Conservation (phyloP, 2,797 vertebrate species). For the Vireo griseus region DNA sequence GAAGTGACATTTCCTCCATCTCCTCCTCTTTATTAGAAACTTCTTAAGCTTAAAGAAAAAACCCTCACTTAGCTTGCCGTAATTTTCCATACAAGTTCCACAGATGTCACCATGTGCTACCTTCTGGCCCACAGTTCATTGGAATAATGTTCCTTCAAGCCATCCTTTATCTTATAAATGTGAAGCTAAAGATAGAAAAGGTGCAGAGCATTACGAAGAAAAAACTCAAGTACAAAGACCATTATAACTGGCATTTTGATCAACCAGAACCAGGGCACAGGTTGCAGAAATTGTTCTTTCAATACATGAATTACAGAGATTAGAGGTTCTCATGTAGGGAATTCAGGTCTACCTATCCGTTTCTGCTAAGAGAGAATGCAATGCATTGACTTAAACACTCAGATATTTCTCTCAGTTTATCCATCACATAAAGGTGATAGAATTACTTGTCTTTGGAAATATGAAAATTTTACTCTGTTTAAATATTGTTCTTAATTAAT, state of each 20-base stretch:
- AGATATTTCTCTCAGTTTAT: neutral
- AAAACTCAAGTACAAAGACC: slow-evolving; percentile 81
- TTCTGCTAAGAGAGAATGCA: neutral
- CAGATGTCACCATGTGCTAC: slow-evolving; percentile 82
- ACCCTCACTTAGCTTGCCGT: slow-evolving; percentile 77
- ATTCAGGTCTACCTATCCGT: slow-evolving; percentile 76
- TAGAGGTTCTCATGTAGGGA: slow-evolving; percentile 70
- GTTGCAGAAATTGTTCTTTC: slow-evolving; percentile 82
- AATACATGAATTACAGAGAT: slow-evolving; percentile 67
- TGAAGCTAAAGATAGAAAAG: slow-evolving; percentile 87
- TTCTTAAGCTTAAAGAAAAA: neutral
- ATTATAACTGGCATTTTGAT: slow-evolving; percentile 82
- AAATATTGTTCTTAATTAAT: neutral
- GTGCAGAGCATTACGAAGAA: slow-evolving; percentile 83
- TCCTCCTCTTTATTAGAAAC: neutral
- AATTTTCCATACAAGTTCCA: slow-evolving; percentile 82
- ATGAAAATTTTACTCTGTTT: neutral
- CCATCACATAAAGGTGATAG: neutral
- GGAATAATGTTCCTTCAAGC: slow-evolving; percentile 83
- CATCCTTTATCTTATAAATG: slow-evolving; percentile 86
- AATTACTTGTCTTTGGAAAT: neutral
- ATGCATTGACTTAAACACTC: neutral
- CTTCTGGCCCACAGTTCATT: slow-evolving; percentile 86
- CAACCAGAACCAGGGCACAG: slow-evolving; percentile 81
- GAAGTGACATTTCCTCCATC: neutral